Evolutionary conservation across 2,888 invertebrate genomes (phyloP), one percentile per base, ranked within the genome.

Genomic region (Eilema sororculum): DNA sequence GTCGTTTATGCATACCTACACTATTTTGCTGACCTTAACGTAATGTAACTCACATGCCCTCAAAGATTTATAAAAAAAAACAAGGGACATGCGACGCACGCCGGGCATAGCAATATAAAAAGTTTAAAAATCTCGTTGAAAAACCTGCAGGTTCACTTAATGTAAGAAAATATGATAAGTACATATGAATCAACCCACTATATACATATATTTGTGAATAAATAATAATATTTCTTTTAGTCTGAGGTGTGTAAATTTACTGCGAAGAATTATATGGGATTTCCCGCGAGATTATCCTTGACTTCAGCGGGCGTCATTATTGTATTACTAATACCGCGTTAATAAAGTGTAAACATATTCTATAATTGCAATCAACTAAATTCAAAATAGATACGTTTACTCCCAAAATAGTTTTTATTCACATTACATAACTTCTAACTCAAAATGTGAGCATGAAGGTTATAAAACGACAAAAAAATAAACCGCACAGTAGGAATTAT

Each of bases 351-450:
- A 56, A 64, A 69, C 3, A 13, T 33, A 76, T 25, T 12, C 46
- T 25, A 5, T 60, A 68, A 68, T 46, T 56, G 63, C 28, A 69
- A 57, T 65, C 37, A 68, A 64, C 62, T 76, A 65, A 67, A 57
- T 67, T 68, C 28, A 67, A 59, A 37, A 59, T 22, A 60, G 28
- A 28, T 73, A 64, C 68, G 75, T 72, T 79, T 72, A 78, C 65
- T 84, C 84, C 81, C 76, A 81, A 87, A 90, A 90, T 86, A 89
- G 79, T 83, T 86, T 85, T 85, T 82, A 89, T 84, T 88, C 87
- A 84, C 78, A 88, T 91, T 90, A 91, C 90, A 89, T 90, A 89
- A 90, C 89, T 86, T 78, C 84, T 71, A 80, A 86, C 71, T 80
- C 83, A 84, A 89, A 89, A 85, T 87, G 85, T 85, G 80, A 78